Base-by-base conservation (phyloP, 2,888 invertebrate genomes). In the Drosophila picticornis region DNA sequence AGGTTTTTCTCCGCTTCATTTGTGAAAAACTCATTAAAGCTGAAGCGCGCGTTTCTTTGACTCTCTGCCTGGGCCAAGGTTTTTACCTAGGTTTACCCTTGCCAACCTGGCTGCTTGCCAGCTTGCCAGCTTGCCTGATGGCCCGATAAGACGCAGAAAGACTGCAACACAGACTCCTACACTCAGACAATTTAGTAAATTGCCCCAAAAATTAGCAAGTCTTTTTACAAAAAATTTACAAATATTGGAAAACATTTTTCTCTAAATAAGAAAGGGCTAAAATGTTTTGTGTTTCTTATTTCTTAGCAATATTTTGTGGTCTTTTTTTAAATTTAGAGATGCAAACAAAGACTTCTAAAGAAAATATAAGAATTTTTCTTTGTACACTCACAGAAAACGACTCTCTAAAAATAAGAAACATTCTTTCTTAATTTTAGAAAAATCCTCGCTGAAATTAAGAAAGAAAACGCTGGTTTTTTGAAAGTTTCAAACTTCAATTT, bases 41-140 rank as follows among this genome's bases (percentile, higher is more conserved):
- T 60, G 53, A 64, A 53, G 36, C 25, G 67, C 65, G 40, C 53
- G 52, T 64, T 58, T 36, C 40, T 40, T 29, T 59, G 71, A 32
- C 84, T 84, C 84, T 81, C n/a, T 52, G 61, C 56, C 87, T 84
- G 82, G 77, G 89, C 82, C 85, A 84, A 89, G 85, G 84, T 75
- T 88, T 63, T 46, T 16, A 1, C 16, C 46, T 46, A 27, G 46
- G 16, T 4, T 46, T 75, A 75, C 84, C 75, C 67, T 84, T 81
- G 81, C 66, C 62, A 34, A 46, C 69, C 27, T 46, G 46, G 46
- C 46, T 46, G 25, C 25, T 25, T 9, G 46, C 1, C 36, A 1
- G 36, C 36, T 19, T 36, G 5, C 57, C 77, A 16, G 48, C 27
- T 55, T 31, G 11, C 13, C 31, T 59, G 84, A 83, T 88, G 88